Evolutionary conservation across 1,140 invertebrate genomes (phyloP), one percentile per base, ranked within the genome.

Genomic region (Plodia interpunctella): DNA sequence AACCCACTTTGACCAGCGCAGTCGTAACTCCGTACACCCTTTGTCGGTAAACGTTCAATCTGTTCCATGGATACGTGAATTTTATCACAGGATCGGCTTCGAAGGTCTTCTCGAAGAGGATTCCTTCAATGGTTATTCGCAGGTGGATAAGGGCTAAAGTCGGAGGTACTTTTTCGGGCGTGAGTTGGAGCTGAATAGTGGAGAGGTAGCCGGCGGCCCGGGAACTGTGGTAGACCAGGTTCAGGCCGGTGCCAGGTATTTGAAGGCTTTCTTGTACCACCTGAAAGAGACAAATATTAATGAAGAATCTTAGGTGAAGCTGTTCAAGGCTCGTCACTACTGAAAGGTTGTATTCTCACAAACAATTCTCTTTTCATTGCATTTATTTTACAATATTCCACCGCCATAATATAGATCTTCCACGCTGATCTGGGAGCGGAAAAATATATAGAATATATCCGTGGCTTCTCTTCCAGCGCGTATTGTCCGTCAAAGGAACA

Each of bases 21-120:
- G 96, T 97, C 0, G 96, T 97, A 0, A 97, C 95, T 0, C 96
- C 96, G 72, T 97, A 97, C 21, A 99, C 97, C 59, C 97, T 92
- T 90, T 99, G 98, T 28, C 96, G 92, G 79, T 99, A 99, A n/a
- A 98, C 97, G 80, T 99, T 99, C 1, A 97, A 89, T 63, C 97
- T 92, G 79, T 99, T 98, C 98, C 98, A 99, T 0, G 97, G 94
- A 79, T 98, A 99, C 0, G 97, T 98, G 78, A 97, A 98, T 80
- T 98, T 98, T 50, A 99, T 97, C 9, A 97, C 94, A 0, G 97
- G 96, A 90, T 98, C 97, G 0, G 98, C 98, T 85, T 99, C 98
- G 78, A 99, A 98, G 0, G 93, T 93, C 77, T 97, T 97, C 75
- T 98, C 96, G 73, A 98, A 97, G 0, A 97, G 88, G 51, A 97